phyloP scores from a whole-genome alignment of 2,797 vertebrate genomes.

The Corythornis leucogaster region DNA sequence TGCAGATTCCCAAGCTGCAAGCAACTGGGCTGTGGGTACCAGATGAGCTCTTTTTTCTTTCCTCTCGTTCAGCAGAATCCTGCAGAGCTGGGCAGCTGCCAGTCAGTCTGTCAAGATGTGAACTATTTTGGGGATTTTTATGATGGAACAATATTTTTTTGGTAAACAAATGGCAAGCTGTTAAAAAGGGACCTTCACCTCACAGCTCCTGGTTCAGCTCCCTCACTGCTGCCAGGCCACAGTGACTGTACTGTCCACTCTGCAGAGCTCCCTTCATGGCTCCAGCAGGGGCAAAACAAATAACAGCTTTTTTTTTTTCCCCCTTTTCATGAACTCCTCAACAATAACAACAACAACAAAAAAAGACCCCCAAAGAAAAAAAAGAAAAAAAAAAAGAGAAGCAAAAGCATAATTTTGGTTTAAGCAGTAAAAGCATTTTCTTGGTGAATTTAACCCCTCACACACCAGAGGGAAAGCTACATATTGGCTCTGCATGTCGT shows the following conservation, averaged over 20 bases:
- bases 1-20: neutral
- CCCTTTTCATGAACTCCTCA: conserved; percentile 30
- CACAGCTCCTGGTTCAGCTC: conserved; percentile 74
- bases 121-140: conserved; percentile 87
- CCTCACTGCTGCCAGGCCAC: conserved; percentile 60
- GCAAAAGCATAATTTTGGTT: conserved; percentile 11
- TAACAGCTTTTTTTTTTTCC: conserved; percentile 3
- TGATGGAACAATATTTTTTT: conserved; percentile 85
- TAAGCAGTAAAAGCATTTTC: conserved; percentile 7
- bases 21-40: neutral
- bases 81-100: conserved; percentile 79
- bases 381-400: neutral
- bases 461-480: neutral
- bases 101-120: conserved; percentile 79
- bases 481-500: neutral
- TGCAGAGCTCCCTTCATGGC: conserved; percentile 50
- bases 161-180: conserved; percentile 82
- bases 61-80: conserved; percentile 71
- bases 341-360: neutral
- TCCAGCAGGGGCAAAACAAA: conserved; percentile 70
- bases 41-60: conserved; percentile 69
- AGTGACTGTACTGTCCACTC: conserved; percentile 75
- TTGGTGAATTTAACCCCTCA: conserved; percentile 28
- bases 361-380: neutral
- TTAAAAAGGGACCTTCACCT: conserved; percentile 80